These are phyloP conservation scores for Montipora capitata DNA, from an alignment of 92 coral and sea anemone species.

Conservation along the genomic window DNA sequence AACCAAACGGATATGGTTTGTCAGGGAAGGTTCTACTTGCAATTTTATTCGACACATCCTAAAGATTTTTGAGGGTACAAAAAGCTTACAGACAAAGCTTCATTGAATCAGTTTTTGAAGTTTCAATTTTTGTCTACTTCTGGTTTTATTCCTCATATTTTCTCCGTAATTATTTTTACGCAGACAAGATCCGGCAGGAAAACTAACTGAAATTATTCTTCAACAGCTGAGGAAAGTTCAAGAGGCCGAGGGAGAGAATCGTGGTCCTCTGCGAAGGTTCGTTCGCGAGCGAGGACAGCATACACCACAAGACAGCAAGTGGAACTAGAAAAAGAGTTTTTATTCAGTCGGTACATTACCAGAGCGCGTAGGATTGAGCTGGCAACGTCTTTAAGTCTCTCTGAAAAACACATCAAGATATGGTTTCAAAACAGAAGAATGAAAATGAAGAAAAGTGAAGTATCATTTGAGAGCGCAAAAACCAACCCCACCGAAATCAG, in stretches of 20 bases:
- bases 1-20: slow-evolving; percentile 46
- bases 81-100: background rate
- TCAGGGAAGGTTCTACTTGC: slow-evolving; percentile 5
- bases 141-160: background rate
- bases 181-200: too few species aligned
- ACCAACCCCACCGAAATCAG: slow-evolving; percentile 82
- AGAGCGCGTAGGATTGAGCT: slow-evolving; percentile 84
- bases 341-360: slow-evolving; percentile 87
- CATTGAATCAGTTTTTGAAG: background rate
- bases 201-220: background rate
- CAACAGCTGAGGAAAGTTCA: slow-evolving; percentile 14
- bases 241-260: slow-evolving; percentile 77
- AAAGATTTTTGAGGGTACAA: background rate
- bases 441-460: slow-evolving; percentile 89
- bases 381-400: slow-evolving; percentile 82
- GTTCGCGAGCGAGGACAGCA: slow-evolving; percentile 88
- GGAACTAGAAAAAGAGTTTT: slow-evolving; percentile 89
- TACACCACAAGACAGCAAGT: slow-evolving; percentile 90
- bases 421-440: slow-evolving; percentile 94
- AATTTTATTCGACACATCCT: background rate
- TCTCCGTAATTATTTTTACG: too few species aligned
- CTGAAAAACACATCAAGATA: slow-evolving; percentile 90
- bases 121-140: too few species aligned
- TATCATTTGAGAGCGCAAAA: slow-evolving; percentile 73
- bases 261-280: slow-evolving; percentile 87